phyloP scores from a whole-genome alignment of 2,888 invertebrate species.

The Melanostoma scalare region DNA sequence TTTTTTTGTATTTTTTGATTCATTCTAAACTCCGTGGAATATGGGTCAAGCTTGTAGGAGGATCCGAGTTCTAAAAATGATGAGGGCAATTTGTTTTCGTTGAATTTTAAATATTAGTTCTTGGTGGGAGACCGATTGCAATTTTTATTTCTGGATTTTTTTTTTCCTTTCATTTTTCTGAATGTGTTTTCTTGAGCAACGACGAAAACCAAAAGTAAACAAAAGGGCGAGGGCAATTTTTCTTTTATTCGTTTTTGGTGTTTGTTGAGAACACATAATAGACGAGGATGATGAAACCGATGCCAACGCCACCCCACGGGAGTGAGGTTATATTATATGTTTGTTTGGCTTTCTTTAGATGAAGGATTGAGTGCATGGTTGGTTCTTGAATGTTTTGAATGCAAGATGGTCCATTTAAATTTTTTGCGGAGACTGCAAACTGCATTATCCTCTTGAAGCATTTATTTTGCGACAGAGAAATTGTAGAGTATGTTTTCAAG shows the following conservation, averaged over 20 bases:
- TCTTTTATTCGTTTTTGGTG: neutral
- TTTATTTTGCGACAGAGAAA: neutral
- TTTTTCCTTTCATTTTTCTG: neutral
- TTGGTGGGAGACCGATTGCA: constrained; percentile 62
- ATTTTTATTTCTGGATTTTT: constrained; percentile 31
- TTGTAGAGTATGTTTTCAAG: neutral
- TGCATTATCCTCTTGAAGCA: constrained; percentile 24
- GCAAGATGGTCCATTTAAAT: neutral
- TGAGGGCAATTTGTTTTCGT: constrained; percentile 70
- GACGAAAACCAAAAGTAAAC: constrained; percentile 54
- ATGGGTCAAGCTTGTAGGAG: constrained; percentile 61
- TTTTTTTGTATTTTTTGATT: constrained; percentile 9
- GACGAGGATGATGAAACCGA: constrained; percentile 14
- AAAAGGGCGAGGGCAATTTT: constrained; percentile 13
- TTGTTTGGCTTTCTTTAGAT: constrained; percentile 24
- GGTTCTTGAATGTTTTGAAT: neutral
- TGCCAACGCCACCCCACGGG: neutral
- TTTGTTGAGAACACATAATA: constrained; percentile 21
- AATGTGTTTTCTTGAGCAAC: constrained; percentile 35
- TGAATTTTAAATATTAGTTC: constrained; percentile 71
- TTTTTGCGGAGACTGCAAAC: neutral
- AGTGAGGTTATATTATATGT: constrained; percentile 19
- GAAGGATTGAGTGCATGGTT: neutral
- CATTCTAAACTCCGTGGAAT: constrained; percentile 23
- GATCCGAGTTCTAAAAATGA: constrained; percentile 43